Percentiles rank a stretch among this genome's conserved stretches.
Evolutionary conservation across 2,113 vertebrate species (phyloP).

Genomic region (Vicugna pacos): DNA sequence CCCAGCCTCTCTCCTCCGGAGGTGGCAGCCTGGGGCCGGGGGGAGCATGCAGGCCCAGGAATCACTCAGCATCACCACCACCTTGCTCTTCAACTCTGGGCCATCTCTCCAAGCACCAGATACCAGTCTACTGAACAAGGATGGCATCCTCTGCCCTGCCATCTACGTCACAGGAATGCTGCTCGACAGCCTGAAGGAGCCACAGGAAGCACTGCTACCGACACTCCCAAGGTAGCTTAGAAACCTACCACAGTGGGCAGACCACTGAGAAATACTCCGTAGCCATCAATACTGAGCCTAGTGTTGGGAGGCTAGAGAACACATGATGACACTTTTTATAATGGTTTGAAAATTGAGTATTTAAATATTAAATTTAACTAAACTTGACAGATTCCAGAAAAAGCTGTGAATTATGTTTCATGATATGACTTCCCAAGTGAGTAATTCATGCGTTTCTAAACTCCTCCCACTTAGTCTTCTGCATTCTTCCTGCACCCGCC

Average conservation of each 20-base stretch:
- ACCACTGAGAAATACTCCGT: rapidly evolving
- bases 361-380: neutral
- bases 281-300: neutral
- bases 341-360: neutral
- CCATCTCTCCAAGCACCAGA: neutral
- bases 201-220: neutral
- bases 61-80: neutral
- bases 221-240: neutral
- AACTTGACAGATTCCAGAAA: neutral
- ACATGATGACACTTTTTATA: neutral
- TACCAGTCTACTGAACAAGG: neutral
- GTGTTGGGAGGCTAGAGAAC: neutral
- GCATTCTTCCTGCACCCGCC: neutral
- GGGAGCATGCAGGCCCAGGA: rapidly evolving
- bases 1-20: neutral
- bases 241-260: rapidly evolving
- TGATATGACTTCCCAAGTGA: neutral
- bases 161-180: neutral
- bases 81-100: neutral
- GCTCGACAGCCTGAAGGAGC: neutral
- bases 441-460: neutral
- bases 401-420: neutral
- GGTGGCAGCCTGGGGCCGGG: neutral
- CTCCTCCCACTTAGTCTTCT: neutral
- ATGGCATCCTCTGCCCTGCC: neutral